Evolutionary conservation across 2,797 vertebrate species (phyloP).

Genomic region (Xyrichtys novacula): DNA sequence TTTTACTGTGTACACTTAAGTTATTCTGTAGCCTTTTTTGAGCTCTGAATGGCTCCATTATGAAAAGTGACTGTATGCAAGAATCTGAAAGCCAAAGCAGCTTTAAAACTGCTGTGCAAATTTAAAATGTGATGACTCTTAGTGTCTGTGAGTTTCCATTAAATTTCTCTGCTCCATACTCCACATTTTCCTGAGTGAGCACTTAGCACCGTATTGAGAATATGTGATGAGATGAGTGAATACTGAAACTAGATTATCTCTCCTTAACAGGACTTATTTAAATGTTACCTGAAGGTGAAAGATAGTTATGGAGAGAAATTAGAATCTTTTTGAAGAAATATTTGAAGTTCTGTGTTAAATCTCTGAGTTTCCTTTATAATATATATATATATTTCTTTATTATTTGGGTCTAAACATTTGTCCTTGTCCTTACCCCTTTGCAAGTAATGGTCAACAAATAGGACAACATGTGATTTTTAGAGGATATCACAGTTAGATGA

Average conservation of each 20-base stretch:
- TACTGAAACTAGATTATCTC: background rate
- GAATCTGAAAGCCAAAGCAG: slow-evolving; percentile 7
- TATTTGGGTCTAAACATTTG: no score
- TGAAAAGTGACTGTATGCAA: background rate
- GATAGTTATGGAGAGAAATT: background rate
- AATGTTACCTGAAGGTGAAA: slow-evolving; percentile 6
- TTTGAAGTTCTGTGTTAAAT: no score
- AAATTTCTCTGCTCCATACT: slow-evolving; percentile 23
- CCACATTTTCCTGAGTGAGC: slow-evolving; percentile 24
- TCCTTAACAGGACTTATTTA: background rate
- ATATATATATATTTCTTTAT: no score
- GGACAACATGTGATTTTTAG: no score
- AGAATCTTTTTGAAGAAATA: no score
- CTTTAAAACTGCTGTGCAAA: slow-evolving; percentile 29
- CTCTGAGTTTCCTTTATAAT: no score
- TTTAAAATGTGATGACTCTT: slow-evolving; percentile 24
- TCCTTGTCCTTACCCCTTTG: no score
- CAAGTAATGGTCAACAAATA: no score
- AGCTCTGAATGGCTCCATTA: background rate
- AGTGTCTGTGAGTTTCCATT: slow-evolving; percentile 21
- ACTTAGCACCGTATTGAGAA: slow-evolving; percentile 25
- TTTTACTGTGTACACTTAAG: background rate
- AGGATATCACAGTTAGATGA: no score
- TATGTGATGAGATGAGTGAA: slow-evolving; percentile 17
- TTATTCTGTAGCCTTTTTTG: slow-evolving; percentile 10